A percentile compares a stretch with the other conserved stretches of the same genome.
Conservation (phyloP, 2,888 invertebrate species). For the Eupithecia insigniata region DNA sequence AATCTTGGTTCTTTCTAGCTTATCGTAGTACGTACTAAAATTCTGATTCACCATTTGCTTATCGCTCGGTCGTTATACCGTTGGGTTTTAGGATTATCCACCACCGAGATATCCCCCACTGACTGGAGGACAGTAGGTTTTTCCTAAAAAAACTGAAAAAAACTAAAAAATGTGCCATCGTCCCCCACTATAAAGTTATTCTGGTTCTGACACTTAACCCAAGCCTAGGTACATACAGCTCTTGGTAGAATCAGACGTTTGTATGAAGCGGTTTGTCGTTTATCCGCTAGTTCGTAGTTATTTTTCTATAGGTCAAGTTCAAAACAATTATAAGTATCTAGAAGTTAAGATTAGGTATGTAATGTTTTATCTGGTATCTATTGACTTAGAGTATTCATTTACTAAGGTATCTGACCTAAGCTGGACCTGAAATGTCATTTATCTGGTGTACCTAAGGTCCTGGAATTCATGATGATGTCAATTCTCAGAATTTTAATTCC, state of each 20-base stretch:
- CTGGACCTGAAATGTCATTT: too few species aligned
- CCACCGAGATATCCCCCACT: background rate
- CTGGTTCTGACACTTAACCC: background rate
- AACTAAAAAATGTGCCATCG: too few species aligned
- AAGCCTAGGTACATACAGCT: background rate
- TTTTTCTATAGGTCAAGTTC: constrained; percentile 31
- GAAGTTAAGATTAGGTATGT: background rate
- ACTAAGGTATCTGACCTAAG: too few species aligned
- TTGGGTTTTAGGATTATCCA: background rate
- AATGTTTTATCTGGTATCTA: background rate
- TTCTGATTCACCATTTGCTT: background rate
- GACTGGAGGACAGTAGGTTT: background rate
- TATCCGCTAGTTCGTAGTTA: constrained; percentile 15
- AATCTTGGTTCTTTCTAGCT: background rate
- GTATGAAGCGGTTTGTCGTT: constrained; percentile 12
- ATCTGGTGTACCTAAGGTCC: background rate
- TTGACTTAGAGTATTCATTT: too few species aligned
- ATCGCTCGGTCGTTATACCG: background rate
- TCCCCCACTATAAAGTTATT: background rate
- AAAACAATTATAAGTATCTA: constrained; percentile 21
- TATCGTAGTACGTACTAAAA: background rate
- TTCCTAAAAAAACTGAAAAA: too few species aligned
- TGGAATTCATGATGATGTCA: background rate
- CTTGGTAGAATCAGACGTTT: background rate
- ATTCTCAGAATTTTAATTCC: background rate